These are phyloP conservation scores for Agrochola circellaris DNA, from an alignment of 2,888 invertebrate genomes.

Conservation along the genomic window DNA sequence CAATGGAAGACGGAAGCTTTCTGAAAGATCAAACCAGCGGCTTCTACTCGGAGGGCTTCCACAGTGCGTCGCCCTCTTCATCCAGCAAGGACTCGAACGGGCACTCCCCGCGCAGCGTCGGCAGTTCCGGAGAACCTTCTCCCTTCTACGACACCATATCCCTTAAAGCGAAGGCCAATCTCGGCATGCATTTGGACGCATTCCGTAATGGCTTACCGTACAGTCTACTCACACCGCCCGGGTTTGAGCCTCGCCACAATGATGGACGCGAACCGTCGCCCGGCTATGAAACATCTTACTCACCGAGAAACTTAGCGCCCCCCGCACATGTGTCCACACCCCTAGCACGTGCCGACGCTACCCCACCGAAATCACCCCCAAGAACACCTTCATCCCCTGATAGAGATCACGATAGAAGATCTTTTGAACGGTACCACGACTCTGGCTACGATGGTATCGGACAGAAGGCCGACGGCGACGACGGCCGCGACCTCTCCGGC, in stretches of 20 bases:
- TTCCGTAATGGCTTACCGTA: slow-evolving; percentile 89
- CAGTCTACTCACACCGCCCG: slow-evolving; percentile 92
- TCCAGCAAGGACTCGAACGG: slow-evolving; percentile 89
- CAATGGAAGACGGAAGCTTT: slow-evolving; percentile 84
- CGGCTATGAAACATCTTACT: slow-evolving; percentile 79
- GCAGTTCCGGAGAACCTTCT: slow-evolving; percentile 83
- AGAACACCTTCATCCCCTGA: slow-evolving; percentile 82
- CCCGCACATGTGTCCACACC: slow-evolving; percentile 84
- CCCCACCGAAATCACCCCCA: slow-evolving; percentile 87
- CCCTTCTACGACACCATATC: slow-evolving; percentile 84
- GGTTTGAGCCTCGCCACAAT: slow-evolving; percentile 83
- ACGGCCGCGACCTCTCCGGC: slow-evolving; percentile 88
- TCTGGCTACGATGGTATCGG: slow-evolving; percentile 87
- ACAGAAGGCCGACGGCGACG: slow-evolving; percentile 82
- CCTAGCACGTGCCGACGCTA: slow-evolving; percentile 81
- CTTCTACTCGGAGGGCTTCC: slow-evolving; percentile 91
- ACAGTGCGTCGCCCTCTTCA: slow-evolving; percentile 91
- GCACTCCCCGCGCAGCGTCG: slow-evolving; percentile 87
- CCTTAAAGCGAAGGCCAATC: slow-evolving; percentile 86
- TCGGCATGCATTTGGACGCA: slow-evolving; percentile 84
- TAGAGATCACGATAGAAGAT: slow-evolving; percentile 79
- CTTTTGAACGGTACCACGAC: slow-evolving; percentile 86
- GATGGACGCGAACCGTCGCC: slow-evolving; percentile 83
- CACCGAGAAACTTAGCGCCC: slow-evolving; percentile 79
- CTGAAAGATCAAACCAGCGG: slow-evolving; percentile 91